Evolutionary conservation across 2,797 vertebrate species (phyloP).

Genomic region (Squalus acanthias): DNA sequence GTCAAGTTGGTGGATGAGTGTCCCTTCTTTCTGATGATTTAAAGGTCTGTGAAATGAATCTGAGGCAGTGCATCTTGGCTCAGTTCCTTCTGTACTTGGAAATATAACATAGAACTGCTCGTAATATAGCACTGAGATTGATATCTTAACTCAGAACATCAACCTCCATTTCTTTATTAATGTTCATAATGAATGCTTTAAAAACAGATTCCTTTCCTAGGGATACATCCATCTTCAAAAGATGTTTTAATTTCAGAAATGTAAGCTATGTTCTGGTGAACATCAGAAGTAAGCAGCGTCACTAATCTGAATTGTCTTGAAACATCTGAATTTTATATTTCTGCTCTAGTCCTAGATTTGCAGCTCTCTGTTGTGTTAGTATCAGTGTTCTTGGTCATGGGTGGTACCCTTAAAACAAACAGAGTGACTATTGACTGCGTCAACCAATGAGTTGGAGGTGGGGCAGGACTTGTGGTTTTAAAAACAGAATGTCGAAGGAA

Average conservation of each 20-base stretch:
- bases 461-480: background rate
- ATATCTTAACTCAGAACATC: background rate
- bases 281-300: background rate
- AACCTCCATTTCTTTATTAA: background rate
- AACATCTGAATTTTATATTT: background rate
- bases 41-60: background rate
- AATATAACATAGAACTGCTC: background rate
- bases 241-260: conserved; percentile 6
- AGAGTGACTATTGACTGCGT: background rate
- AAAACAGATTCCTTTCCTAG: background rate
- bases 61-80: background rate
- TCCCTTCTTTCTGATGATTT: background rate
- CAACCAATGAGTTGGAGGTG: background rate
- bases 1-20: background rate
- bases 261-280: background rate
- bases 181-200: background rate
- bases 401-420: background rate
- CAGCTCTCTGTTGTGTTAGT: background rate
- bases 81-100: background rate
- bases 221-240: background rate
- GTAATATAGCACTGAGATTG: background rate
- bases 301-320: background rate
- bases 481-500: background rate
- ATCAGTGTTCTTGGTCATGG: background rate
- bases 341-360: background rate